Evolutionary conservation across 2,797 vertebrate genomes (phyloP), one percentile per base, ranked within the genome.

Genomic region (Chelon auratus): DNA sequence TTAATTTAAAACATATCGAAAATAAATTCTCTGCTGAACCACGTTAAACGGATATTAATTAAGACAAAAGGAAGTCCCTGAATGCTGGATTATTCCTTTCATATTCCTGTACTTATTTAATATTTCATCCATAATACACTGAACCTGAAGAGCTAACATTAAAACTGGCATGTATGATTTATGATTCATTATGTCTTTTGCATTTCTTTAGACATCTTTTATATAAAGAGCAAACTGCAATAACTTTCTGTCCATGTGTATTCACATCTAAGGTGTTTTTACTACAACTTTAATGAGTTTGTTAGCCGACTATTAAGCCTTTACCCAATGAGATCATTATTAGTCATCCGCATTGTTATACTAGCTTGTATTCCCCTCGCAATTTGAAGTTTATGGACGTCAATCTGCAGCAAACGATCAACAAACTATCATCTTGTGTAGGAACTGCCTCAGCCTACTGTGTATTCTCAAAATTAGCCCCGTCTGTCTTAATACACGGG

Each of bases 401-500:
- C 69, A 64, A 33, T 51, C 26, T 51, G 59, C 61, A 37, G 30
- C 30, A 33, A 33, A 7, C 22, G 47, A 36, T 48, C 6, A 62
- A 75, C 51, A 45, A 62, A 57, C 43, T 70, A 48, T 39, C 63
- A n/a, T 63, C 13, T 26, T 26, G 7, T 58, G 47, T 30, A 14
- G 47, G 18, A 12, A 62, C 55, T 54, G 18, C 43, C 39, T 53
- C 18, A n/a, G n/a, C 15, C 12, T 3, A 13, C 39, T 3, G 62
- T 72, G 54, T 26, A 26, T 26, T 26, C 24, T 26, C 2, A 13
- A 50, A 48, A 52, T 68, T 3, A 62, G 61, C 58, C 39, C 36
- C 55, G 63, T 60, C 58, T 54, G 53, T 80, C 45, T 60, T 56
- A 62, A 64, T 9, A 51, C 22, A 70, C 69, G 80, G 75, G 69